These are phyloP conservation scores for Spodoptera exigua DNA, from an alignment of 2,888 invertebrate species.

Conservation along the genomic window DNA sequence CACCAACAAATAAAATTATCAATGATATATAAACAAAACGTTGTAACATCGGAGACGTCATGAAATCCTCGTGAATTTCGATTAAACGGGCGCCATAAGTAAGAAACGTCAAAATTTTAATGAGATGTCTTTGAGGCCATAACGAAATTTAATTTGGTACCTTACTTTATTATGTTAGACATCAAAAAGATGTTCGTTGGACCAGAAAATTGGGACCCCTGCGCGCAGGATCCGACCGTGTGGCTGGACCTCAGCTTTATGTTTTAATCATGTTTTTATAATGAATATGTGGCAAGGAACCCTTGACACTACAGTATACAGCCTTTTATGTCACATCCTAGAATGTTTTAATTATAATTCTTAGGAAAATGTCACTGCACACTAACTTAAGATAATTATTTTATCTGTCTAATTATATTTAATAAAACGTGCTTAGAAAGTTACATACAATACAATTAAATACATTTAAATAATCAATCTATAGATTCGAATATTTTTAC, in stretches of 20 bases:
- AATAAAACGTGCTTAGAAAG: too few relatives aligned
- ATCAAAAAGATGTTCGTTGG: slow-evolving; percentile 65
- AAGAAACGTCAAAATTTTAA: slow-evolving; percentile 58
- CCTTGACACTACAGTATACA: slow-evolving; percentile 24
- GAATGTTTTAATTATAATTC: slow-evolving; percentile 18
- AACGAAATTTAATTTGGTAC: slow-evolving; percentile 60
- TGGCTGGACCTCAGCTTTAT: slow-evolving; percentile 32
- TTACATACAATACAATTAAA: too few relatives aligned
- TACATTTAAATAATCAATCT: too few relatives aligned
- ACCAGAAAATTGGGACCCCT: slow-evolving; percentile 65
- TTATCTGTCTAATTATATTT: too few relatives aligned
- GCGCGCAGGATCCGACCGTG: slow-evolving; percentile 24
- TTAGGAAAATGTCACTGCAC: too few relatives aligned
- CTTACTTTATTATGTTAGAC: slow-evolving; percentile 61
- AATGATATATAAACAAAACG: slow-evolving; percentile 15
- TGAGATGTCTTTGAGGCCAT: slow-evolving; percentile 57
- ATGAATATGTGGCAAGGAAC: slow-evolving; percentile 28
- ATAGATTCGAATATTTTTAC: too few relatives aligned
- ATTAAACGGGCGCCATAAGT: slow-evolving; percentile 37
- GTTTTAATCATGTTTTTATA: slow-evolving; percentile 50
- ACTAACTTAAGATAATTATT: too few relatives aligned
- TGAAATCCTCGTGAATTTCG: slow-evolving; percentile 34
- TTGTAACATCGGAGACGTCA: slow-evolving; percentile 1
- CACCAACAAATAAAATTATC: slow-evolving; percentile 9
- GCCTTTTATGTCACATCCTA: background rate